Percentiles rank a stretch among this genome's conserved stretches.
phyloP scores from a whole-genome alignment of 2,113 vertebrate genomes.

The Hemibagrus wyckioides region DNA sequence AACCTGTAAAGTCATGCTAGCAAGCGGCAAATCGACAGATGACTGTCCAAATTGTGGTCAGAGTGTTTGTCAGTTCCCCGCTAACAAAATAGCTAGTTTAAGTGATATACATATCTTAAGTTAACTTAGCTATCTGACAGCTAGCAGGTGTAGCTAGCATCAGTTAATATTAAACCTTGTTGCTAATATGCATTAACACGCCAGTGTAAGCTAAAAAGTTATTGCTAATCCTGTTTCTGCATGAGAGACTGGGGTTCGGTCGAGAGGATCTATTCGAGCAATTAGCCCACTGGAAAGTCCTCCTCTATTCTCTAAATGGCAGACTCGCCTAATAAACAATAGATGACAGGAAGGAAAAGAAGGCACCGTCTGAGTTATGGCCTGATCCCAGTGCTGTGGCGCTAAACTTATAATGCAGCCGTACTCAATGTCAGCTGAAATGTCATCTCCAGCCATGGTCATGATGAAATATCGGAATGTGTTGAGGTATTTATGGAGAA shows the following conservation, averaged over 20 bases:
- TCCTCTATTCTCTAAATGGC: slow-evolving; percentile 31
- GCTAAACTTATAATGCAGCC: slow-evolving; percentile 30
- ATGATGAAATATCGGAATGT: slow-evolving; percentile 52
- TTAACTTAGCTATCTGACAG: not conserved
- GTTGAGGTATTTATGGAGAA: slow-evolving; percentile 57
- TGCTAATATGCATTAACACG: too few species aligned
- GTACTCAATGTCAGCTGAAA: slow-evolving; percentile 49
- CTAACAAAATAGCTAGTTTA: not conserved
- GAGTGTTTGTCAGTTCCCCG: not conserved
- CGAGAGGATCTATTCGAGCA: slow-evolving; percentile 30
- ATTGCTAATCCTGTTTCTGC: not conserved
- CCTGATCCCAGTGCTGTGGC: not conserved
- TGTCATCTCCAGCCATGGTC: slow-evolving; percentile 47
- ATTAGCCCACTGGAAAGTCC: slow-evolving; percentile 33
- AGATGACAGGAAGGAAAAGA: slow-evolving; percentile 14
- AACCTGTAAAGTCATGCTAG: not conserved
- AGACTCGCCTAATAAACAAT: slow-evolving; percentile 35
- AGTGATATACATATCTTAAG: not conserved
- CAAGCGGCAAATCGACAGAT: not conserved
- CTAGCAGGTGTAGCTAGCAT: too few species aligned
- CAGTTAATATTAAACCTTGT: too few species aligned
- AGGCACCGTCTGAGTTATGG: slow-evolving; percentile 32
- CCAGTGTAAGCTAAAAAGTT: too few species aligned
- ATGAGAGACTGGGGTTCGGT: not conserved
- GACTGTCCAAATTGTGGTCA: not conserved